Evolutionary conservation across 2,888 invertebrate species (phyloP), one percentile per base, ranked within the genome.

Genomic region (Hydropsyche betteni): DNA sequence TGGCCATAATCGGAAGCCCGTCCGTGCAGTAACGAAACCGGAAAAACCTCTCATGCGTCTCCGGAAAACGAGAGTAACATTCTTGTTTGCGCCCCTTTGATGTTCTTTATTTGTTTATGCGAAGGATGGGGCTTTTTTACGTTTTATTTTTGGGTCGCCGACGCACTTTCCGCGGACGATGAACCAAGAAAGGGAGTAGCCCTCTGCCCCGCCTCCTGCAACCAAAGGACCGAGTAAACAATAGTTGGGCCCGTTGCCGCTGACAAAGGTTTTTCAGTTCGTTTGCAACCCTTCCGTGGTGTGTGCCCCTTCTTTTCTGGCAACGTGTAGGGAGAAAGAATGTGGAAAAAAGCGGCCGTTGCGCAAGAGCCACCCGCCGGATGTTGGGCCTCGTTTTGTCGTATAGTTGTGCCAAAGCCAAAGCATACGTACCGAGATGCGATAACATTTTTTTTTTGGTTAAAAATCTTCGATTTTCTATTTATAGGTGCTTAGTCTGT

Each of bases 21-120:
- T 58, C 24, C 58, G 16, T n/a, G 24, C 16, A 58, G 24, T 34
- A 64, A 64, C 36, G 36, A 64, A 36, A 64, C 36, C 64, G 64
- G 36, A 64, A 64, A 64, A 64, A 64, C n/a, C 36, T 36, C 36
- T 64, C 64, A 36, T 64, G 64, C 64, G 36, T 64, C 36, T 64
- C 64, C 34, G 64, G 36, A 64, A 64, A 64, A 64, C 64, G 64
- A 36, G 64, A 64, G 64, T n/a, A 64, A 64, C 64, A 64, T 64
- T 64, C 64, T 64, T 64, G 64, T 36, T 64, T 64, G 64, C 64
- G 33, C 64, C 61, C 53, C 75, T 75, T 75, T 75, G 75, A 75
- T 75, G 75, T 75, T 53, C 75, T 75, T 75, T 75, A 71, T 75
- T 75, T 75, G 75, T 75, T 71, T 75, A 53, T 71, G 73, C 34